These are phyloP conservation scores for Chaetoderma sp. DNA, from an alignment of 2,888 invertebrate species.

Conservation along the genomic window DNA sequence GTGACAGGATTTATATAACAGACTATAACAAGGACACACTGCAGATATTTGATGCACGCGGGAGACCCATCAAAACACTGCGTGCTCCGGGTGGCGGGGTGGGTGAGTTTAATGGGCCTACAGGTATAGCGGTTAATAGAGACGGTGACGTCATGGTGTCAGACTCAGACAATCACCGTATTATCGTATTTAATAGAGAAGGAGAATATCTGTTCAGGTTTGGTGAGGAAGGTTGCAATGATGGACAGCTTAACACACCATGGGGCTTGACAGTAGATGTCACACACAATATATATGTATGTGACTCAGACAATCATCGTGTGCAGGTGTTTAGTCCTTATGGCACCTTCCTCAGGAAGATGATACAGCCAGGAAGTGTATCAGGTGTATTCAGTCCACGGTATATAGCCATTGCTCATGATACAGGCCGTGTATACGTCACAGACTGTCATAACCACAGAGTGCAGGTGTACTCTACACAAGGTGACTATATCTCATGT, in stretches of 20 bases:
- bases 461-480: slow-evolving; percentile 80
- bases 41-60: slow-evolving; percentile 89
- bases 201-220: slow-evolving; percentile 92
- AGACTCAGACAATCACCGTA: slow-evolving; percentile 93
- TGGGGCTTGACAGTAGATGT: slow-evolving; percentile 99
- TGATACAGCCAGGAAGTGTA: slow-evolving; percentile 90
- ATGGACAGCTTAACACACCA: slow-evolving; percentile 97
- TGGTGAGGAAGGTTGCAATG: slow-evolving; percentile 93
- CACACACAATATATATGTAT: slow-evolving; percentile 97
- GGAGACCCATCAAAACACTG: slow-evolving; percentile 90
- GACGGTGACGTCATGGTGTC: slow-evolving; percentile 97
- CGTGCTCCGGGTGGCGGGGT: slow-evolving; percentile 95
- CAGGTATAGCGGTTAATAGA: slow-evolving; percentile 95
- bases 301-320: slow-evolving; percentile 99
- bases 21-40: slow-evolving; percentile 99
- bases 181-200: slow-evolving; percentile 90
- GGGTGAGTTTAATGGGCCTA: slow-evolving; percentile 97
- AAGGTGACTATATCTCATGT: slow-evolving; percentile 84
- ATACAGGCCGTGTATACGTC: slow-evolving; percentile 91
- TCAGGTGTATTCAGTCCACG: slow-evolving; percentile 97
- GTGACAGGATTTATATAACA: slow-evolving; percentile 92
- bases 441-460: slow-evolving; percentile 98
- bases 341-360: slow-evolving; percentile 97
- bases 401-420: slow-evolving; percentile 96
- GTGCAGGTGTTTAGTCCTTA: slow-evolving; percentile 87